phyloP scores from a whole-genome alignment of 2,797 vertebrate species.

The Melanotaenia nigrans region DNA sequence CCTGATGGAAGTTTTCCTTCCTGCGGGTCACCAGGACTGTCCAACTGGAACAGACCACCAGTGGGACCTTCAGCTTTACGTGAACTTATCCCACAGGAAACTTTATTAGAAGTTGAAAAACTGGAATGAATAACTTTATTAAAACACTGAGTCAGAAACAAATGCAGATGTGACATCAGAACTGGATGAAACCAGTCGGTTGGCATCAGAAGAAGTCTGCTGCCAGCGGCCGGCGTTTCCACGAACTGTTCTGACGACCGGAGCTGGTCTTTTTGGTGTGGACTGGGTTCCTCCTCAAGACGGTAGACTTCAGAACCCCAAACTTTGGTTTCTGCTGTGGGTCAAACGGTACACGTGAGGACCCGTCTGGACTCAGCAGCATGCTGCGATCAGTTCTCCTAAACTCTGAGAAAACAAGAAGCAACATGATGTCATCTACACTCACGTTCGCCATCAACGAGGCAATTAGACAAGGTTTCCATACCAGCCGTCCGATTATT shows the following conservation, averaged over 20 bases:
- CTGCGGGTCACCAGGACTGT: too few relatives aligned
- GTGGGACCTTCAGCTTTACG: too few relatives aligned
- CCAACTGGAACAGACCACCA: too few relatives aligned
- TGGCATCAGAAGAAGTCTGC: constrained; percentile 86
- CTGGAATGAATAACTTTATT: too few relatives aligned
- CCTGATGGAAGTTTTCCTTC: too few relatives aligned
- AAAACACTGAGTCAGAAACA: too few relatives aligned
- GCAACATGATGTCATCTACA: not conserved
- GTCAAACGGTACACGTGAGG: constrained; percentile 91
- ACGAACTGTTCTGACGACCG: constrained; percentile 1
- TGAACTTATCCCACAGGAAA: too few relatives aligned
- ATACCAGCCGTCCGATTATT: constrained; percentile 94
- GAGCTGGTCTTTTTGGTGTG: constrained; percentile 13
- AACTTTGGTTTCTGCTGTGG: constrained; percentile 89
- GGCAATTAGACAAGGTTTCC: not conserved
- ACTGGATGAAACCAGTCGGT: too few relatives aligned
- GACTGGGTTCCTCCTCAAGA: constrained; percentile 56
- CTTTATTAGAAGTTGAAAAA: too few relatives aligned
- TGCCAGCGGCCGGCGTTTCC: constrained; percentile 75
- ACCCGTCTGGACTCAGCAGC: constrained; percentile 89
- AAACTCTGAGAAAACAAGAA: constrained; percentile 84
- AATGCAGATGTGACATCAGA: too few relatives aligned
- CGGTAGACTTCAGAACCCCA: constrained; percentile 87
- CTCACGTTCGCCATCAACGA: too few relatives aligned
- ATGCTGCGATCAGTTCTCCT: constrained; percentile 91